Base-by-base conservation (phyloP, 2,888 invertebrate species). In the Conops quadrifasciatus region DNA sequence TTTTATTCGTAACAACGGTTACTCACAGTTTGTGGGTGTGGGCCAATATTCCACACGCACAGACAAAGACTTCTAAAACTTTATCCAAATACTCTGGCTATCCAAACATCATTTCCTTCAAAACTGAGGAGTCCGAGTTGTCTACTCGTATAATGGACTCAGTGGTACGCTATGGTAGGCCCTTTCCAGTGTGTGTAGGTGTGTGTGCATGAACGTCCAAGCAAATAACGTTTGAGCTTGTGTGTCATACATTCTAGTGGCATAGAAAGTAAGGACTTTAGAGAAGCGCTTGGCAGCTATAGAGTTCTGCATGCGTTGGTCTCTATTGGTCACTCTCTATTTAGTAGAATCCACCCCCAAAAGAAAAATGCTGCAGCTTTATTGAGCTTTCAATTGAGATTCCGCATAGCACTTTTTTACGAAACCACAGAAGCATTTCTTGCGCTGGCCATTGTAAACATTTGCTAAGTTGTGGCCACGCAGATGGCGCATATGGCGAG, bases 81-180 rank as follows among this genome's bases (percentile, higher is more conserved):
- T n/a, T n/a, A n/a, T n/a, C n/a, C n/a, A n/a, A n/a, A n/a, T n/a
- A n/a, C 45, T 47, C 28, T 45, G 21, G 45, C 68, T 68, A 30
- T 49, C 60, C 62, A 68, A 68, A 68, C 68, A 68, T 68, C 49
- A 68, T 68, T 68, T 68, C n/a, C n/a, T n/a, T n/a, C 60, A 47
- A 68, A 68, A 68, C 60, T 47, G 51, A 49, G n/a, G n/a, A n/a
- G 60, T 68, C 68, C 60, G 60, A 68, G 60, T 68, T 68, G 68
- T 68, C 68, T 62, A n/a, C n/a, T n/a, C n/a, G n/a, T n/a, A 36
- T 62, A 68, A 68, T 68, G 62, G 51, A 68, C 68, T 62, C 67
- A 16, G 47, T 47, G 16, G 60, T 45, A 58, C 67, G 56, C 26
- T 47, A 59, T 45, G 67, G 59, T 58, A 67, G 43, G 26, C n/a